Evolutionary conservation across 1,140 invertebrate genomes (phyloP).

Genomic region (Halesus radiatus): DNA sequence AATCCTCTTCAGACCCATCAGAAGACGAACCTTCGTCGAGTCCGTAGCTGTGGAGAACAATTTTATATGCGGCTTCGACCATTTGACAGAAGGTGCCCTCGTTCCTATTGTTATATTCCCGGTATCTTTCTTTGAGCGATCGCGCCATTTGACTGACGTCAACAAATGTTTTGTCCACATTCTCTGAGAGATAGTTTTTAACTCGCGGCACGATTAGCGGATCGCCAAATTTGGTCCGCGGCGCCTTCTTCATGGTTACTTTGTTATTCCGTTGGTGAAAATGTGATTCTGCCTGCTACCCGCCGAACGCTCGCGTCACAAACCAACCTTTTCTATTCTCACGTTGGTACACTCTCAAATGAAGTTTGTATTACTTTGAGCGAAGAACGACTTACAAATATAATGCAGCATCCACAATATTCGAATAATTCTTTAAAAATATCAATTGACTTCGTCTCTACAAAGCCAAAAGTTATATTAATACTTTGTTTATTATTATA

Average conservation of each 20-base stretch:
- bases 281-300: slow-evolving; percentile 24
- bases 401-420: not conserved
- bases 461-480: not conserved
- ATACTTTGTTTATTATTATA: not conserved
- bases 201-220: slow-evolving; percentile 67
- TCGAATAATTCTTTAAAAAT: not conserved
- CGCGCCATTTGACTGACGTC: slow-evolving; percentile 83
- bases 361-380: not conserved
- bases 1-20: slow-evolving; percentile 73
- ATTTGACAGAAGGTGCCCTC: slow-evolving; percentile 75
- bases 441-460: not conserved
- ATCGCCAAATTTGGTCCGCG: slow-evolving; percentile 57
- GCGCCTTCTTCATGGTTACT: slow-evolving; percentile 46
- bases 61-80: slow-evolving; percentile 73
- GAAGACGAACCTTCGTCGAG: slow-evolving; percentile 67
- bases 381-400: not conserved
- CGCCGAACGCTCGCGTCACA: slow-evolving; percentile 41
- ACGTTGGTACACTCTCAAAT: not conserved
- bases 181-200: slow-evolving; percentile 79
- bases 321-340: not conserved
- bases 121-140: slow-evolving; percentile 77
- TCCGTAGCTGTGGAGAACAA: slow-evolving; percentile 72
- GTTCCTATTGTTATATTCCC: slow-evolving; percentile 80
- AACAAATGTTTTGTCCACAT: slow-evolving; percentile 79
- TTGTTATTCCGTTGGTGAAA: not conserved